Evolutionary conservation across 2,797 vertebrate genomes (phyloP).

Genomic region (Anisognathus igniventris): DNA sequence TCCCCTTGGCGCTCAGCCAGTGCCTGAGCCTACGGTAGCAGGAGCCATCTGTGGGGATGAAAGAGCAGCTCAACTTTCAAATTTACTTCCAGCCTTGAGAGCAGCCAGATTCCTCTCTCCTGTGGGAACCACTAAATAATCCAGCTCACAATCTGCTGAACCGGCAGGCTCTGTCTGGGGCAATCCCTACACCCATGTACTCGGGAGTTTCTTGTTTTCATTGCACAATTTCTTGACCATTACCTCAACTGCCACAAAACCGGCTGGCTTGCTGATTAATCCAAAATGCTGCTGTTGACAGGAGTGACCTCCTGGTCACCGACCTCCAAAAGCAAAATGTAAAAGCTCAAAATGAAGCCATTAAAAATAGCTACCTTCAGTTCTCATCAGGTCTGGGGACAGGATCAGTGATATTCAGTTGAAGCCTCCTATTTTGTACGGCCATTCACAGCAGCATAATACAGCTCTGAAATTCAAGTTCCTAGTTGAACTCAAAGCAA

Average conservation of each 20-base stretch:
- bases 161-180: background rate
- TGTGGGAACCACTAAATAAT: background rate
- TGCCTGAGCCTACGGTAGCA: background rate
- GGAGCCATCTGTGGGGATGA: background rate
- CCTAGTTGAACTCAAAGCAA: background rate
- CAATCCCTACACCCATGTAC: background rate
- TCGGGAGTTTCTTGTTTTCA: background rate
- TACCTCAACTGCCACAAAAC: background rate
- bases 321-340: background rate
- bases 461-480: background rate
- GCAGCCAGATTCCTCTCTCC: background rate
- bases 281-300: background rate
- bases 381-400: background rate
- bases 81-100: background rate
- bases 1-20: background rate
- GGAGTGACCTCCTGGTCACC: background rate
- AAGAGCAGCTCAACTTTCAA: background rate
- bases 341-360: background rate
- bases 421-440: background rate
- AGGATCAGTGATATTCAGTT: background rate
- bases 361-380: background rate
- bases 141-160: background rate
- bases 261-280: conserved; percentile 3
- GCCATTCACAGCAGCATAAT: background rate
- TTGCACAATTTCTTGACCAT: background rate